These are phyloP conservation scores for Gymnocypris eckloni DNA, from an alignment of 2,797 vertebrate genomes.

Conservation along the genomic window DNA sequence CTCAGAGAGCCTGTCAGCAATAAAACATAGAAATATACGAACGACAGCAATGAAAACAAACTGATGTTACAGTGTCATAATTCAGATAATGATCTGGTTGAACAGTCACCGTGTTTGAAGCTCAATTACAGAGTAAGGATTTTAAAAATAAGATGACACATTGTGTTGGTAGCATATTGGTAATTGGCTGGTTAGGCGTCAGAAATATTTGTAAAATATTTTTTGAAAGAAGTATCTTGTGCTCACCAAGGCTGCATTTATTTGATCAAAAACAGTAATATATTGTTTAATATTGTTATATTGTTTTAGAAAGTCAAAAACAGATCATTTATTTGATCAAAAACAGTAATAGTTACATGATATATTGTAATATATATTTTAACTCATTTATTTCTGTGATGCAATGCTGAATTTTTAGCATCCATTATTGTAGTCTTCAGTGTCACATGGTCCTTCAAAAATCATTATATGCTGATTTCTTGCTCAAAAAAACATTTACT, in stretches of 20 bases:
- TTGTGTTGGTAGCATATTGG: not conserved
- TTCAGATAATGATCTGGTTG: not conserved
- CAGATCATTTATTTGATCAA: not conserved
- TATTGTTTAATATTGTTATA: too few species aligned
- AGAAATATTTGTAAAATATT: not conserved
- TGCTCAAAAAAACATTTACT: not conserved
- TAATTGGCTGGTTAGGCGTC: too few species aligned
- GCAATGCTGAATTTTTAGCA: not conserved
- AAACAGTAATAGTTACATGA: not conserved
- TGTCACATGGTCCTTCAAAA: not conserved
- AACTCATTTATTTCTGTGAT: not conserved
- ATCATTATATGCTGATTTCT: not conserved
- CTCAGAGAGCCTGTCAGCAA: slow-evolving; percentile 80
- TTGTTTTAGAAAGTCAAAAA: too few species aligned
- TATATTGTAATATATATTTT: not conserved
- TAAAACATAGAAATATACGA: not conserved
- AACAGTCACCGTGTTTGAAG: not conserved
- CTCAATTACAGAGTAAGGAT: too few species aligned
- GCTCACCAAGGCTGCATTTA: not conserved
- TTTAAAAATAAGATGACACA: not conserved
- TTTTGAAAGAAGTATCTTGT: not conserved
- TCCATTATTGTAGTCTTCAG: not conserved
- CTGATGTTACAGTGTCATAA: not conserved
- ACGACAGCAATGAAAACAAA: slow-evolving; percentile 1
- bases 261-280: not conserved